Conservation (phyloP, 2,888 invertebrate genomes). For the Drosophila fulvimacula region DNA sequence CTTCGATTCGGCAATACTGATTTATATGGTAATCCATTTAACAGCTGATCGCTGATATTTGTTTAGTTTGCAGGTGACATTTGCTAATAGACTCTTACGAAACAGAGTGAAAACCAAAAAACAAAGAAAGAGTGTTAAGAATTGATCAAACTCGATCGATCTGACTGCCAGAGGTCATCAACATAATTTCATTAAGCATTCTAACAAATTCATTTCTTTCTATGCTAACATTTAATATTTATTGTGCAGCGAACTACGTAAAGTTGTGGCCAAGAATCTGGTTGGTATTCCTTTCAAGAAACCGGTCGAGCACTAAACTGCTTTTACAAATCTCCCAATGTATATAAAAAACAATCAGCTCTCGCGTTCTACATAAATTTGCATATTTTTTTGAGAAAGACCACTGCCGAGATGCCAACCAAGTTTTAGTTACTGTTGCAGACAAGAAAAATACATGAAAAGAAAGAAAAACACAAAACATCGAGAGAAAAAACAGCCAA, state of each 20-base stretch:
- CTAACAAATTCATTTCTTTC: not conserved
- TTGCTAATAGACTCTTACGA: not conserved
- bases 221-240: conserved; percentile 8
- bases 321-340: conserved; percentile 12
- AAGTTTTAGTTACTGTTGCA: conserved; percentile 47
- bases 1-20: too few relatives aligned
- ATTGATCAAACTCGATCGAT: not conserved
- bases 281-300: conserved; percentile 23
- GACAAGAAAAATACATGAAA: conserved; percentile 14
- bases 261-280: conserved; percentile 13
- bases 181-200: not conserved
- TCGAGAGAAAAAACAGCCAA: conserved; percentile 27
- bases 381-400: conserved; percentile 40
- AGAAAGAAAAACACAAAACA: conserved; percentile 13
- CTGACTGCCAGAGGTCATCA: not conserved
- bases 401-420: conserved; percentile 23
- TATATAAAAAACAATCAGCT: conserved; percentile 27
- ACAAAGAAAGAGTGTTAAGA: not conserved
- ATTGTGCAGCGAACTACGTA: conserved; percentile 1
- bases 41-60: too few relatives aligned
- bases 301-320: conserved; percentile 34
- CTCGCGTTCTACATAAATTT: conserved; percentile 56
- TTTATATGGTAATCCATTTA: too few relatives aligned
- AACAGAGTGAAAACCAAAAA: not conserved
- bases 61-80: too few relatives aligned